phyloP scores from a whole-genome alignment of 2,113 vertebrate species.

The Cavia porcellus region DNA sequence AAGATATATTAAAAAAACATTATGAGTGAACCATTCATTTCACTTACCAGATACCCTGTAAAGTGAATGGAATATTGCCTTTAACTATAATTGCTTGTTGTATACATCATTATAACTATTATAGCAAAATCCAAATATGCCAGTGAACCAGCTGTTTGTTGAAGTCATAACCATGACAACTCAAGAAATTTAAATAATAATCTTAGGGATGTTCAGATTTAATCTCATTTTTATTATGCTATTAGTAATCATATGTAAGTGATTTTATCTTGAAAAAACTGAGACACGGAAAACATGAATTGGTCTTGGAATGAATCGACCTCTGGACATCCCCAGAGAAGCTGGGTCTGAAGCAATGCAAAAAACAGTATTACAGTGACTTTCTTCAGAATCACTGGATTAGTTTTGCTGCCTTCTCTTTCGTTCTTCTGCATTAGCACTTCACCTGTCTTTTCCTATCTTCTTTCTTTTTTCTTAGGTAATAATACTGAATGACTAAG shows the following conservation, averaged over 20 bases:
- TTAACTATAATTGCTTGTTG: background rate
- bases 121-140: background rate
- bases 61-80: background rate
- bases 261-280: constrained; percentile 1
- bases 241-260: background rate
- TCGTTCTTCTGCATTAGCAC: background rate
- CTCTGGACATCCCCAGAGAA: background rate
- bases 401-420: background rate
- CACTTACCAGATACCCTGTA: background rate
- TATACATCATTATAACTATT: background rate
- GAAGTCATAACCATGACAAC: background rate
- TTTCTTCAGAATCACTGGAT: background rate
- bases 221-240: constrained; percentile 42
- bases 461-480: background rate
- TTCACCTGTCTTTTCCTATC: background rate
- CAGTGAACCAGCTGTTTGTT: background rate
- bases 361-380: background rate
- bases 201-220: background rate
- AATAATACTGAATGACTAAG: background rate
- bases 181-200: constrained; percentile 17
- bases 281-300: background rate
- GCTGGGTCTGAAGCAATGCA: background rate
- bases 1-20: background rate
- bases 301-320: background rate
- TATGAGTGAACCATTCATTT: background rate